These are phyloP conservation scores for Craterocephalus amniculus DNA, from an alignment of 2,797 vertebrate species.

Conservation along the genomic window DNA sequence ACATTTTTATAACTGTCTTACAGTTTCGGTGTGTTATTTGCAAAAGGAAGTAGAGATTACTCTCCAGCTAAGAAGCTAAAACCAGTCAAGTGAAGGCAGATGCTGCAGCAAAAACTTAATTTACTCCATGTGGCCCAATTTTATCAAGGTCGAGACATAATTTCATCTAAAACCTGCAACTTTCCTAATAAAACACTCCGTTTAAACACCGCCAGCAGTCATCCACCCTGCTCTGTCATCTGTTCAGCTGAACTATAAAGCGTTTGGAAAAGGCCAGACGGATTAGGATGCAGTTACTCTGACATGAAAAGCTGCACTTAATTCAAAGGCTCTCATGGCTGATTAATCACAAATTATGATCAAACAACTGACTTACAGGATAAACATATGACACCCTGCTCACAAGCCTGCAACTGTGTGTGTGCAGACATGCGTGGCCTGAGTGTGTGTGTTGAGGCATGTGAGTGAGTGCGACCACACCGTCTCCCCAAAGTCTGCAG, in stretches of 20 bases:
- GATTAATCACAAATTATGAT: conserved; percentile 76
- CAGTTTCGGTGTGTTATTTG: neutral
- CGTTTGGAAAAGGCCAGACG: conserved; percentile 55
- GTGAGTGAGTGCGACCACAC: conserved; percentile 16
- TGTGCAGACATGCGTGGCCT: conserved; percentile 33
- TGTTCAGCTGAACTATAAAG: conserved; percentile 53
- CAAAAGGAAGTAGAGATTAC: neutral
- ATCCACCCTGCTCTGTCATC: conserved; percentile 42
- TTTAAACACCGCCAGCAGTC: conserved; percentile 11
- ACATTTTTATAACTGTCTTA: too few species aligned
- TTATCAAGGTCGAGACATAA: neutral
- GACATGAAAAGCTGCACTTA: conserved; percentile 67
- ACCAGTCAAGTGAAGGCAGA: conserved; percentile 5
- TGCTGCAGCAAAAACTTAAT: conserved; percentile 4
- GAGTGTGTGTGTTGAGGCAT: conserved; percentile 5
- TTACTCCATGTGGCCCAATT: conserved; percentile 17
- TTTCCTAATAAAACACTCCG: conserved; percentile 8
- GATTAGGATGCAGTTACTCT: conserved; percentile 61
- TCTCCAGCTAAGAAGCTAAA: neutral
- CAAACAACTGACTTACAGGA: conserved; percentile 74
- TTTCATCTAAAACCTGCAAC: conserved; percentile 34
- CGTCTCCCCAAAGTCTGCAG: conserved; percentile 67
- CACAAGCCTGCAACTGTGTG: conserved; percentile 42
- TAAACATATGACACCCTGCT: conserved; percentile 63
- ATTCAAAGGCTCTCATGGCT: conserved; percentile 66